These are phyloP conservation scores for Phoebastria nigripes DNA, from an alignment of 2,797 vertebrate genomes.

Conservation along the genomic window DNA sequence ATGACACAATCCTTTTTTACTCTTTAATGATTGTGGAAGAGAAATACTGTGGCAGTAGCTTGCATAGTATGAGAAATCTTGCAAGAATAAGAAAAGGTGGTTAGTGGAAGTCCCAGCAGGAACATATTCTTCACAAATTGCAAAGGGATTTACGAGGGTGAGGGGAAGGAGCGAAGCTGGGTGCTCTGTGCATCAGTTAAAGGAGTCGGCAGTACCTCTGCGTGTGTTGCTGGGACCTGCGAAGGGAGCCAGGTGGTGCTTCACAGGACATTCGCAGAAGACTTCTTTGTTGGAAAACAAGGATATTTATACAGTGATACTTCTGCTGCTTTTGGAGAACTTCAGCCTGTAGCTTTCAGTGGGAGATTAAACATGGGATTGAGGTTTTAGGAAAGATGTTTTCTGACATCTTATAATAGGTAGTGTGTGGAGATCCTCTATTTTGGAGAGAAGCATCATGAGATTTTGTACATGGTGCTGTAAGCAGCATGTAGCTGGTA, in stretches of 20 bases:
- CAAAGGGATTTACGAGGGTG: neutral
- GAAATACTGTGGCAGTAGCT: neutral
- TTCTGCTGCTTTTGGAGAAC: neutral
- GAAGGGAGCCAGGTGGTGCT: neutral
- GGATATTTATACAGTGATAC: neutral
- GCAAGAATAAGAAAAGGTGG: neutral
- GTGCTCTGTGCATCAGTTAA: neutral
- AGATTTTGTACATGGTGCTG: neutral
- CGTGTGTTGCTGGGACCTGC: neutral
- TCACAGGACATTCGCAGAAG: neutral
- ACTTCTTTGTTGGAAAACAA: neutral
- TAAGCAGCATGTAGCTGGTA: neutral
- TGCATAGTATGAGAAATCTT: neutral
- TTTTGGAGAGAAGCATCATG: neutral
- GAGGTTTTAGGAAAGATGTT: neutral
- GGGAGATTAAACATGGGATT: neutral
- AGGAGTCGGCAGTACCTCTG: neutral
- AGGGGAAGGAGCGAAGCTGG: neutral
- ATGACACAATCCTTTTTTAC: neutral
- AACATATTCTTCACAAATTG: neutral
- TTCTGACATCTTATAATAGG: neutral
- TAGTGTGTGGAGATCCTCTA: neutral
- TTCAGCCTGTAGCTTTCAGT: neutral
- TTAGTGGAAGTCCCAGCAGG: neutral
- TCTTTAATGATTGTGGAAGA: neutral